These are phyloP conservation scores for Macrosteles quadrilineatus DNA, from an alignment of 1,140 invertebrate species.

Conservation along the genomic window DNA sequence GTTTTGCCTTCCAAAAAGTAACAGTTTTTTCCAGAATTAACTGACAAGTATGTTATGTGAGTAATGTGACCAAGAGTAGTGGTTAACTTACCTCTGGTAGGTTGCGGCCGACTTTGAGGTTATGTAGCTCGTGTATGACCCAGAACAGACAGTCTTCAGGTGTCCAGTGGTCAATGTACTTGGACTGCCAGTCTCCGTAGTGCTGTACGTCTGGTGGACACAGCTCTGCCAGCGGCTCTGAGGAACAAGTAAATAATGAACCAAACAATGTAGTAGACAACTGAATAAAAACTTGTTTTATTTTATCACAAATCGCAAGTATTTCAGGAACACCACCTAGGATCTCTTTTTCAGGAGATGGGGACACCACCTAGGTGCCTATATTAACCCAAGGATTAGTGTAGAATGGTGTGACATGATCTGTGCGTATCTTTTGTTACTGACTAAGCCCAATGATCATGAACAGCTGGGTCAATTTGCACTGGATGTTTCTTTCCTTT, in stretches of 20 bases:
- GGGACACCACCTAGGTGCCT: too few species aligned
- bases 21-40: too few species aligned
- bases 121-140: constrained; percentile 2
- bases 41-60: too few species aligned
- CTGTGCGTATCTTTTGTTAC: background rate
- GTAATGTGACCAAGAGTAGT: too few species aligned
- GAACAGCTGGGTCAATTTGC: background rate
- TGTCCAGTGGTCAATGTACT: background rate
- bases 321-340: too few species aligned
- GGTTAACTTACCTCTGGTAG: background rate
- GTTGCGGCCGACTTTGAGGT: background rate
- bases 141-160: constrained; percentile 13
- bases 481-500: too few species aligned
- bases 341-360: too few species aligned
- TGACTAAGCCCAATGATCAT: background rate
- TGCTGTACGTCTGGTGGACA: background rate
- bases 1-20: too few species aligned
- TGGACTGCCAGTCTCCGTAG: constrained; percentile 4
- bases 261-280: background rate
- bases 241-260: too few species aligned
- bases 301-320: background rate
- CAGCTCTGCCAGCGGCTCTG: constrained; percentile 2
- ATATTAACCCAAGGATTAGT: too few species aligned
- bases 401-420: background rate
- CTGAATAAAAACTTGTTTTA: background rate